Base-by-base conservation (phyloP, 1,140 invertebrate genomes). In the Drosophila tsacasi region DNA sequence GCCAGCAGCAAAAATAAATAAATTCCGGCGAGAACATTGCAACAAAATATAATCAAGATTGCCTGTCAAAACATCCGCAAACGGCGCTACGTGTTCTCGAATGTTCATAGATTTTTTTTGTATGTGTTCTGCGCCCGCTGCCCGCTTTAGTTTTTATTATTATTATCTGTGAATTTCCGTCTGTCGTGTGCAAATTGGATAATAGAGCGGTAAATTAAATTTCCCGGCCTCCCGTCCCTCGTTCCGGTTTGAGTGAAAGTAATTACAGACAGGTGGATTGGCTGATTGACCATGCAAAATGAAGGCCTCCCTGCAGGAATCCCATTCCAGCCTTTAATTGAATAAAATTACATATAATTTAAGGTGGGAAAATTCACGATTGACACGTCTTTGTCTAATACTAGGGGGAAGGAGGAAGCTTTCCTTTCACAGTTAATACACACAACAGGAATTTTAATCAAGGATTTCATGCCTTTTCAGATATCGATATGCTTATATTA, bases 131-230 rank as follows among this genome's bases (percentile, higher is more conserved):
- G 40, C 3, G n/a, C 17, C 17, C 39, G 10, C 25, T n/a, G 21
- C 15, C 9, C 35, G 58, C 63, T 67, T 72, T 79, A 79, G 71
- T 69, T 80, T 57, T 73, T 69, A 81, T 80, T 74, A 79, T 66
- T 71, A 85, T 86, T 83, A 83, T 79, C 62, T 68, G 59, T 61
- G 71, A 68, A 69, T 58, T 84, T 73, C 59, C 65, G 64, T 27
- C 25, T 63, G 55, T 23, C 46, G 72, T 67, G 65, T 67, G 63
- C 50, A 82, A 85, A 82, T 85, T 79, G 71, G 78, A 85, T 86
- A 76, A 82, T 79, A 62, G 65, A 62, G 40, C 64, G 63, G 47
- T 62, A 79, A 85, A 79, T 75, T 74, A 37, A 60, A 73, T 73
- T 73, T 61, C 40, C 68, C 46, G 15, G 23, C 65, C n/a, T 19